Conservation (phyloP, 2,888 invertebrate genomes). For the Eubasilissa splendida region DNA sequence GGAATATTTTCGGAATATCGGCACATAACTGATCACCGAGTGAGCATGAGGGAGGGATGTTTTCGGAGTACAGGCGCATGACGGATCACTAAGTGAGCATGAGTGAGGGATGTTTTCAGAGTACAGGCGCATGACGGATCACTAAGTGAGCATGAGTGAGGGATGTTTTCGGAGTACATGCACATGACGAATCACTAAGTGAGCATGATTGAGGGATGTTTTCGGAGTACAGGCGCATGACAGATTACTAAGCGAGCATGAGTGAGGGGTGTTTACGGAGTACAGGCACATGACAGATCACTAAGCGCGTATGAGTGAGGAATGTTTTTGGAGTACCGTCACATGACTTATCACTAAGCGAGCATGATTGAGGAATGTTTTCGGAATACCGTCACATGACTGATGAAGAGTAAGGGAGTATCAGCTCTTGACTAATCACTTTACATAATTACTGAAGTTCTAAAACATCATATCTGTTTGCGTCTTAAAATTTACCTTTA, state of each 20-base stretch:
- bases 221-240: neutral
- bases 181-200: too few species aligned
- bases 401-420: too few species aligned
- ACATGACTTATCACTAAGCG: too few species aligned
- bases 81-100: neutral
- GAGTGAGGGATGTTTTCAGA: neutral
- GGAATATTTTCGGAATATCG: too few species aligned
- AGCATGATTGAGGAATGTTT: neutral
- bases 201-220: neutral
- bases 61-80: too few species aligned
- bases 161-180: neutral
- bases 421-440: neutral
- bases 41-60: too few species aligned
- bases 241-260: too few species aligned
- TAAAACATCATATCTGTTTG: neutral
- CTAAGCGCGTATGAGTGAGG: too few species aligned
- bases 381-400: neutral
- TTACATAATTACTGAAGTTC: neutral
- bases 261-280: too few species aligned
- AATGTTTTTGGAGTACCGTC: too few species aligned
- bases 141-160: neutral
- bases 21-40: too few species aligned
- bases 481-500: neutral
- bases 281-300: too few species aligned
- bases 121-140: neutral